These are phyloP conservation scores for Drosophila differens DNA, from an alignment of 2,888 invertebrate genomes.

Conservation along the genomic window DNA sequence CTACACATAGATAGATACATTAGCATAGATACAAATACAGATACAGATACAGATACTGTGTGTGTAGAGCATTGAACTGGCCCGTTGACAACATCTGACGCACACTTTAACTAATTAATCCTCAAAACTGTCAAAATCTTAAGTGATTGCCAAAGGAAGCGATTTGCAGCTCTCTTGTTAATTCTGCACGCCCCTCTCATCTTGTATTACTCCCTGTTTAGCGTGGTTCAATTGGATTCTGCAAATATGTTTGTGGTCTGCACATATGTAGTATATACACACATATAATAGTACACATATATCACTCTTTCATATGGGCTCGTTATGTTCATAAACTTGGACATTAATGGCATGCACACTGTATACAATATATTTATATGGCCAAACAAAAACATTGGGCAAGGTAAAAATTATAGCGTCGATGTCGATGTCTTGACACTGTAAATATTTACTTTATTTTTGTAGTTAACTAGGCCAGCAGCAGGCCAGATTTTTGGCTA, in stretches of 20 bases:
- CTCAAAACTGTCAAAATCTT: not conserved
- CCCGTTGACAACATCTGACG: constrained; percentile 4
- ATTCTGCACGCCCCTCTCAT: too few species aligned
- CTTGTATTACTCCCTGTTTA: not conserved
- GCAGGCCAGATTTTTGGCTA: not conserved
- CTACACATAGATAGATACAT: constrained; percentile 31
- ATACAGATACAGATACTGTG: not conserved
- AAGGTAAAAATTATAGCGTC: constrained; percentile 10
- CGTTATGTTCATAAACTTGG: constrained; percentile 23
- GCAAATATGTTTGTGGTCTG: constrained; percentile 1
- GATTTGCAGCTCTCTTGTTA: not conserved
- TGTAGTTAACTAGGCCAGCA: not conserved
- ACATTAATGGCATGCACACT: constrained; percentile 42
- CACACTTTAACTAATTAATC: not conserved
- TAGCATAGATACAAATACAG: constrained; percentile 26
- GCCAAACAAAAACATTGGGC: constrained; percentile 16
- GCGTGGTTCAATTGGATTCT: too few species aligned
- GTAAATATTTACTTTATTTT: constrained; percentile 40
- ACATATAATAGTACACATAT: not conserved
- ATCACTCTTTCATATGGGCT: not conserved
- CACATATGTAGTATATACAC: not conserved
- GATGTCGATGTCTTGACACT: constrained; percentile 20
- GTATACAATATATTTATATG: constrained; percentile 29
- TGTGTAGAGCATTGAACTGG: constrained; percentile 45
- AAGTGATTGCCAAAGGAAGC: constrained; percentile 1